These are phyloP conservation scores for Halocynthia aurantium DNA, from an alignment of 23 tunicate species.

Conservation along the genomic window DNA sequence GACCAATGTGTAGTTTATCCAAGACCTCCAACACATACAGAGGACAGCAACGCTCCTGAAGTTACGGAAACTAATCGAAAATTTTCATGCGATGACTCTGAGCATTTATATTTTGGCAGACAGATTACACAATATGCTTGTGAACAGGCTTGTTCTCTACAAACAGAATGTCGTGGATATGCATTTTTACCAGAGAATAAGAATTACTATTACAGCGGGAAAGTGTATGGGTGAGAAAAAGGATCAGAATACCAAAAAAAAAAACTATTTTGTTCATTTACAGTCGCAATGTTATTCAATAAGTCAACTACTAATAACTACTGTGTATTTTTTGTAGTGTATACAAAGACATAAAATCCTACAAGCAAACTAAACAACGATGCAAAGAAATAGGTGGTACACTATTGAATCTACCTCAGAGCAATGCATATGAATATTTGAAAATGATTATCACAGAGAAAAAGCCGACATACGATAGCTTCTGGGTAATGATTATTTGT, in stretches of 20 bases:
- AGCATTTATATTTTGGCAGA: constrained; percentile 9
- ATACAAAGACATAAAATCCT: neutral
- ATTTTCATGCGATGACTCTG: neutral
- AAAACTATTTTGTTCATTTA: too few relatives aligned
- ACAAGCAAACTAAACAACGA: neutral
- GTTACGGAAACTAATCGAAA: neutral
- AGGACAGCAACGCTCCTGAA: neutral
- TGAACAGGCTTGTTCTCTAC: neutral
- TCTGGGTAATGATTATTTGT: too few relatives aligned
- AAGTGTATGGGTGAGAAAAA: too few relatives aligned
- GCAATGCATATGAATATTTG: neutral
- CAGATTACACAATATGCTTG: constrained; percentile 2
- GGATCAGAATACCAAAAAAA: too few relatives aligned
- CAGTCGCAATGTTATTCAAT: too few relatives aligned
- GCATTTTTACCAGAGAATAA: constrained; percentile 1
- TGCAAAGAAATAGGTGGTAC: neutral
- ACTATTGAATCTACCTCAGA: neutral
- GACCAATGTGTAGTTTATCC: constrained; percentile 5
- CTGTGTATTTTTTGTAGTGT: constrained; percentile 1
- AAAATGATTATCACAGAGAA: neutral
- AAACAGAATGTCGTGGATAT: neutral
- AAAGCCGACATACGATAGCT: too few relatives aligned
- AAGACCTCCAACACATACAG: constrained; percentile 10
- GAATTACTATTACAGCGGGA: neutral
- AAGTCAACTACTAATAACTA: too few relatives aligned